Evolutionary conservation across 2,113 vertebrate species (phyloP), one percentile per base, ranked within the genome.

Genomic region (Noctilio leporinus): DNA sequence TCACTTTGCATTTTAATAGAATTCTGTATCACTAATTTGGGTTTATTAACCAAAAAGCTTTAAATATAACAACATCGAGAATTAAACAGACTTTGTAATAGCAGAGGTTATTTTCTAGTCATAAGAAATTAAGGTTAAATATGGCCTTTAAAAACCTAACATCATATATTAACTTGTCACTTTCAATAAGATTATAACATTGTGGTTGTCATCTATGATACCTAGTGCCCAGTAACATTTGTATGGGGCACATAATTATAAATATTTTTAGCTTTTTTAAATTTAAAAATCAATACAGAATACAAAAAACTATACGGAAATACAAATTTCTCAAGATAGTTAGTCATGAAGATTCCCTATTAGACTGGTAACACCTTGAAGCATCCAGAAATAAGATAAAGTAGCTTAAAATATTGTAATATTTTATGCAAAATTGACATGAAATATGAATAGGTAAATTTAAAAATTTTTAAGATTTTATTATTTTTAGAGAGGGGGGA

Each of bases 131-230:
- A 84, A 88, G 33, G 40, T 49, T 86, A 70, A 89, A 30, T 43
- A 35, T 82, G 38, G 7, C 17, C 76, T 93, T 75, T 78, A 70
- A 69, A 80, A 88, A 72, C 15, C 43, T 87, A 80, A 93, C 40
- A 43, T 62, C 35, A 67, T 47, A 62, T 15, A 43, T 94, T 89
- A 92, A 75, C 62, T 78, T 86, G 26, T 89, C 30, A 57, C 89
- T 96, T 97, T 95, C 49, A 93, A 19, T 3, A 89, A 76, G 83
- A 91, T 77, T 85, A 24, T 59, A 87, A 17, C 38, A 70, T 85
- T 69, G 16, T 83, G 35, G 40, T 59, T 82, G 19, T 94, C 9
- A 14, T 83, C 10, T 87, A 9, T 90, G 80, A 45, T 17, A 62
- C 7, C 15, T 77, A 28, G n/a, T 45, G 59, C n/a, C 87, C 73